phyloP scores from a whole-genome alignment of 2,113 vertebrate genomes.

The Nothobranchius furzeri region DNA sequence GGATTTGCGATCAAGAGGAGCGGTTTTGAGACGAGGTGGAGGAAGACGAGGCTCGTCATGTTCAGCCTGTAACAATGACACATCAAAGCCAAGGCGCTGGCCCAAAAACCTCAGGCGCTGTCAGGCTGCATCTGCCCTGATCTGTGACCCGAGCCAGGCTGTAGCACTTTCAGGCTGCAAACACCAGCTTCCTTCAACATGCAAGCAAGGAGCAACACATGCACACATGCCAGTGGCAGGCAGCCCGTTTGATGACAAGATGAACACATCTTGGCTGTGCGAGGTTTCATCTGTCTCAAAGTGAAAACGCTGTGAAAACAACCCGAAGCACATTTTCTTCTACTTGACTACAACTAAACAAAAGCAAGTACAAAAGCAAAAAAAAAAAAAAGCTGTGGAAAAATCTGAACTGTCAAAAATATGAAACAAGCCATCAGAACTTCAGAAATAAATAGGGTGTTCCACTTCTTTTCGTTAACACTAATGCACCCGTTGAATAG shows the following conservation, averaged over 20 bases:
- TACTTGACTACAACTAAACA: constrained; percentile 11
- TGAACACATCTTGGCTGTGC: constrained; percentile 28
- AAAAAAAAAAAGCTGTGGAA: not conserved
- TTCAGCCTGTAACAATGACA: constrained; percentile 54
- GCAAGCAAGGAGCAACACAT: constrained; percentile 8
- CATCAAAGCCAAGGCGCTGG: constrained; percentile 56
- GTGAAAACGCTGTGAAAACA: constrained; percentile 35
- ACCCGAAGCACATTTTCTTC: not conserved
- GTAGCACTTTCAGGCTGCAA: constrained; percentile 24
- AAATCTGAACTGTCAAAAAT: not conserved
- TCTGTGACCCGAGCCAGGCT: constrained; percentile 28
- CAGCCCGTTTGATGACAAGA: constrained; percentile 18
- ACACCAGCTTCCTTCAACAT: constrained; percentile 19
- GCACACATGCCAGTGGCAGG: constrained; percentile 21
- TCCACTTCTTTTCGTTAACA: not conserved
- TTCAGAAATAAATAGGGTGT: constrained; percentile 19
- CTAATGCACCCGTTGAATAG: not conserved
- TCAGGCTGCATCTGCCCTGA: constrained; percentile 40
- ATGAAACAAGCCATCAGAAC: constrained; percentile 1
- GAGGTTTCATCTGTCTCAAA: constrained; percentile 28
- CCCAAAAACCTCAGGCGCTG: constrained; percentile 24
- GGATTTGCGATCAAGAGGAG: constrained; percentile 39
- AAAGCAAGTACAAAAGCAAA: constrained; percentile 3
- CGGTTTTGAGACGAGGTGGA: constrained; percentile 30
- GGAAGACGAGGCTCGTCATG: constrained; percentile 65